phyloP scores from a whole-genome alignment of 1,140 invertebrate species.

The Drosophila ercepeae region DNA sequence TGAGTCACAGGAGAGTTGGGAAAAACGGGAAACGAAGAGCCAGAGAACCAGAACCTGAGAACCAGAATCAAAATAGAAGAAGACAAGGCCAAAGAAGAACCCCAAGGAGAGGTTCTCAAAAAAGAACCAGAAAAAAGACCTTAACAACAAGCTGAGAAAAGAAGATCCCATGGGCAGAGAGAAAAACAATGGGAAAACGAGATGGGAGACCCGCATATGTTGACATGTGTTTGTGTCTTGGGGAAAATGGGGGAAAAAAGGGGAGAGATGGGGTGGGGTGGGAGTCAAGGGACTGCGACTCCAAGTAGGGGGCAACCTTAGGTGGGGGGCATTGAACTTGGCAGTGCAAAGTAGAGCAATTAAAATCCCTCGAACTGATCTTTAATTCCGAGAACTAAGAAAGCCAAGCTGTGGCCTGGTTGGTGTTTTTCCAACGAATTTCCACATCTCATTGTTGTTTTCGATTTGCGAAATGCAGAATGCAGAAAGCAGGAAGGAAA shows the following conservation, averaged over 20 bases:
- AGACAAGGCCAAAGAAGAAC: slow-evolving; percentile 13
- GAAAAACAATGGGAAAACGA: slow-evolving; percentile 16
- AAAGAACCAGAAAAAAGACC: slow-evolving; percentile 20
- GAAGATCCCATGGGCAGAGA: slow-evolving; percentile 33
- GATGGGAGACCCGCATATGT: slow-evolving; percentile 33
- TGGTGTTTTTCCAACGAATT: slow-evolving; percentile 28
- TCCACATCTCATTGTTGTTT: neutral
- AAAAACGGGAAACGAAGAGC: slow-evolving; percentile 1
- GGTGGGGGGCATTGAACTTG: slow-evolving; percentile 56
- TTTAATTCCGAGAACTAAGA: slow-evolving; percentile 30
- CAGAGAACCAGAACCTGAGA: slow-evolving; percentile 65
- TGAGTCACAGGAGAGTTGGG: slow-evolving; percentile 49
- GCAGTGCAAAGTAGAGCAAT: slow-evolving; percentile 5
- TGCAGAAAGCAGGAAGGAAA: slow-evolving; percentile 25
- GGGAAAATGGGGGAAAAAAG: slow-evolving; percentile 12
- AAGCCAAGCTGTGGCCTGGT: slow-evolving; percentile 20
- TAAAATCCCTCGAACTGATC: slow-evolving; percentile 27
- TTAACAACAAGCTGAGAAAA: slow-evolving; percentile 6
- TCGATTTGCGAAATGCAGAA: neutral
- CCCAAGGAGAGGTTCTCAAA: slow-evolving; percentile 7
- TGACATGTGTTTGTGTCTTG: slow-evolving; percentile 41
- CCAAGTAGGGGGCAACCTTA: slow-evolving; percentile 12
- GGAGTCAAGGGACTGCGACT: neutral
- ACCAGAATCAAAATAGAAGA: slow-evolving; percentile 77
- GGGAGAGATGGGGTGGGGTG: neutral